Base-by-base conservation (phyloP, 2,113 vertebrate genomes). In the Corythaeola cristata region DNA sequence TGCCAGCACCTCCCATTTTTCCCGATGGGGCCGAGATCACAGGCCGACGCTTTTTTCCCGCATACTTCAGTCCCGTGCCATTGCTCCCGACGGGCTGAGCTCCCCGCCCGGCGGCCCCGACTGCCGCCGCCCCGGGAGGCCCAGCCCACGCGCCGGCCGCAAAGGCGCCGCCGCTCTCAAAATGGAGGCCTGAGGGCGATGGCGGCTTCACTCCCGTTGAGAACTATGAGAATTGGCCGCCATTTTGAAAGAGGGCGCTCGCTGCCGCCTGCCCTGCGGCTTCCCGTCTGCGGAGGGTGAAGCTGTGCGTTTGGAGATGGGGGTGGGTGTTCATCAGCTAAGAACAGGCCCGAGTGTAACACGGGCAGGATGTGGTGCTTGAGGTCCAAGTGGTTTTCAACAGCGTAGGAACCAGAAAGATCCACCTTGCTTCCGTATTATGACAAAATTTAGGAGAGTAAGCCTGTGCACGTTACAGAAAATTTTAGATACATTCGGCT, bases 221-320 rank as follows among this genome's bases (percentile, higher is more conserved):
- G 45, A 63, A 33, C 55, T 33, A 8, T 18, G 53, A 1, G 27
- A 26, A 13, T 3, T 28, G 7, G 39, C 47, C 4, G 4, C 63
- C 71, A 84, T 63, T 68, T 86, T 84, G 23, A 33, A 62, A 63
- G 47, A 66, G 68, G 45, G 22, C 3, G 3, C 26, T 45, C 8
- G 4, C 6, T 3, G 24, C 1, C 3, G 58, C 2, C 1, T 3
- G 49, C 24, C 8, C 17, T 6, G 47, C 5, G 5, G 33, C 33
- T 32, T 47, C 63, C 16, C n/a, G n/a, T n/a, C n/a, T n/a, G 32
- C 0, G 0, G 50, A 28, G 30, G 10, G 35, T 11, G 3, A 2
- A 0, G 10, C 20, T 60, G 39, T 1, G 0, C 8, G 2, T 58
- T 74, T 32, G 32, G 30, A 32, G 41, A 45, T 4, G 14, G 1